phyloP scores from a whole-genome alignment of 1,140 invertebrate species.

The Leptinotarsa defecta region DNA sequence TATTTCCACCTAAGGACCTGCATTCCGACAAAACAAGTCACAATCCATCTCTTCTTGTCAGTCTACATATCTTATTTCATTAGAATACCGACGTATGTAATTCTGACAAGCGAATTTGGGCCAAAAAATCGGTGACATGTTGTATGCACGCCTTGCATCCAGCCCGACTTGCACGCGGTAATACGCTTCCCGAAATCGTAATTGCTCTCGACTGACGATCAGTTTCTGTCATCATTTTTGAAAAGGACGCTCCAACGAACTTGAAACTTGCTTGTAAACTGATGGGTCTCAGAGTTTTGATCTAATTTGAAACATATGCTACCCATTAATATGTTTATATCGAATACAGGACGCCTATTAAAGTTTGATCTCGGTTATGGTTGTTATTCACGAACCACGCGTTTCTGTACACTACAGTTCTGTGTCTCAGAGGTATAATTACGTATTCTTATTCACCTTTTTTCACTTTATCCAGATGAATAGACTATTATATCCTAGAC shows the following conservation, averaged over 20 bases:
- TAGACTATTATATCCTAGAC: no score
- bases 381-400: no score
- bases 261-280: constrained; percentile 15
- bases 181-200: constrained; percentile 6
- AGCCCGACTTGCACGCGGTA: constrained; percentile 3
- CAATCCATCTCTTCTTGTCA: neutral
- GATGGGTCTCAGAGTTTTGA: neutral
- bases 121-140: constrained; percentile 3
- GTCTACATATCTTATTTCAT: neutral
- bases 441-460: neutral
- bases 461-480: neutral
- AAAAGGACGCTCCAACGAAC: constrained; percentile 23
- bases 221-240: constrained; percentile 21
- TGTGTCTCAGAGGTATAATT: neutral
- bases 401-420: no score
- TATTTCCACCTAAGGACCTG: neutral
- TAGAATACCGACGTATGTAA: constrained; percentile 3
- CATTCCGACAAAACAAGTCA: neutral
- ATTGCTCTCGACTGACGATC: constrained; percentile 17
- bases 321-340: constrained; percentile 12
- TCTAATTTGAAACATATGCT: constrained; percentile 18
- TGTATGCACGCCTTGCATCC: neutral
- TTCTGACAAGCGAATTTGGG: constrained; percentile 5
- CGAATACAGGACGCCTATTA: neutral
- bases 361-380: neutral